Conservation (phyloP, 2,888 invertebrate genomes). For the Capitulum mitella region DNA sequence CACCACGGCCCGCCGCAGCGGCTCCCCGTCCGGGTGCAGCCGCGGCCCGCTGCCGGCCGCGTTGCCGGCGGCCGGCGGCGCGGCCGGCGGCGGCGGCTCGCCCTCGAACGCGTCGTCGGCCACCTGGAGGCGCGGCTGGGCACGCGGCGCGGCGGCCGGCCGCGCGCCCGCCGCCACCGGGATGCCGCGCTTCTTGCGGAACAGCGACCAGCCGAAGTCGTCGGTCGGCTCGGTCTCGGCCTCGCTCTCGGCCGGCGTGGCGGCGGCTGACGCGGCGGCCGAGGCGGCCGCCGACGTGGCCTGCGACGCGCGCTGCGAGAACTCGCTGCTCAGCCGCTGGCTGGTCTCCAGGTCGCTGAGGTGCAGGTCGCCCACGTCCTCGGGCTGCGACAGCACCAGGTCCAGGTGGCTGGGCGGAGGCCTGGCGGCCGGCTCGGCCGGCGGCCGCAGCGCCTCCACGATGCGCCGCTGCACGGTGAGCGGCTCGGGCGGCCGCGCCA, state of each 20-base stretch:
- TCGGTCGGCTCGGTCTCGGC: background rate
- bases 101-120: background rate
- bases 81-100: background rate
- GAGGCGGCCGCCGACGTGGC: conserved; percentile 31
- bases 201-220: conserved; percentile 25
- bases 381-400: conserved; percentile 35
- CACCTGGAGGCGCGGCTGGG: background rate
- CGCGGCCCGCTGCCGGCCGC: background rate
- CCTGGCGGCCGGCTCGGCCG: conserved; percentile 33
- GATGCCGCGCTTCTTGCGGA: conserved; percentile 16
- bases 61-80: background rate
- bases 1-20: conserved; percentile 8
- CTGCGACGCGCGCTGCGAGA: conserved; percentile 34
- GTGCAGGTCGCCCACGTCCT: conserved; percentile 35
- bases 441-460: conserved; percentile 31
- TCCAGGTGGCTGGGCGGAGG: conserved; percentile 27
- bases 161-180: background rate
- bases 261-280: conserved; percentile 22
- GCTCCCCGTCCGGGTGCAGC: conserved; percentile 10
- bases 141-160: background rate
- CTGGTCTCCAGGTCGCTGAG: conserved; percentile 33
- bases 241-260: background rate
- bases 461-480: conserved; percentile 18
- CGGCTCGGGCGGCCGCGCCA: background rate
- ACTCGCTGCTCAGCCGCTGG: conserved; percentile 29